Evolutionary conservation across 2,888 invertebrate species (phyloP).

Genomic region (Saturnia pavonia): DNA sequence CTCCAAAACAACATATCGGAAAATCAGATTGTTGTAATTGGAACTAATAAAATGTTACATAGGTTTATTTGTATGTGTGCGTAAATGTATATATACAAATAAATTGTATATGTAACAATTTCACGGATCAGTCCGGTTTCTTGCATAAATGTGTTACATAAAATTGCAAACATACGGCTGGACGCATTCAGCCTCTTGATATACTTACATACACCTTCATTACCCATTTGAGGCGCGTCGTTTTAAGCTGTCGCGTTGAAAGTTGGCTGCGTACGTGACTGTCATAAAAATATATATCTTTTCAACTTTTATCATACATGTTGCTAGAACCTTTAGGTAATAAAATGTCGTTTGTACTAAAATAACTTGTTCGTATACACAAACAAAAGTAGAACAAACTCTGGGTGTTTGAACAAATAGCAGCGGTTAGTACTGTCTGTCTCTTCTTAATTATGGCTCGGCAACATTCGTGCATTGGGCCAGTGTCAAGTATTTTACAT

Average conservation of each 20-base stretch:
- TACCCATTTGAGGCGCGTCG: neutral
- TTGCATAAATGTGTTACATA: constrained; percentile 1
- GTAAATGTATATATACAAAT: neutral
- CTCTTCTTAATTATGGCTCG: no score
- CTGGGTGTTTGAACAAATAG: no score
- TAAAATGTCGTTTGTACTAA: no score
- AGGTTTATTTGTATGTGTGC: no score
- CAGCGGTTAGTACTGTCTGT: no score
- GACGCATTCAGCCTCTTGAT: neutral
- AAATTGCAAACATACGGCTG: neutral
- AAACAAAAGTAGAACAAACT: no score
- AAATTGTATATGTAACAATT: neutral
- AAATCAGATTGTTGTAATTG: no score
- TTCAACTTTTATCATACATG: neutral
- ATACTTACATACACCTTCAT: neutral
- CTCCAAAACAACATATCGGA: no score
- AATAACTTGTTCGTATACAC: no score
- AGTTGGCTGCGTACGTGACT: neutral
- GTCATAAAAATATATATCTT: neutral
- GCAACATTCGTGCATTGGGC: no score
- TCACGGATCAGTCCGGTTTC: neutral
- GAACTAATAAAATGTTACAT: no score
- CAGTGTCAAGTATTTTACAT: no score
- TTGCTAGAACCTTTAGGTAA: neutral
- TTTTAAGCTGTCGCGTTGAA: neutral